These are phyloP conservation scores for Crematogaster levior DNA, from an alignment of 2,888 invertebrate genomes.

Conservation along the genomic window DNA sequence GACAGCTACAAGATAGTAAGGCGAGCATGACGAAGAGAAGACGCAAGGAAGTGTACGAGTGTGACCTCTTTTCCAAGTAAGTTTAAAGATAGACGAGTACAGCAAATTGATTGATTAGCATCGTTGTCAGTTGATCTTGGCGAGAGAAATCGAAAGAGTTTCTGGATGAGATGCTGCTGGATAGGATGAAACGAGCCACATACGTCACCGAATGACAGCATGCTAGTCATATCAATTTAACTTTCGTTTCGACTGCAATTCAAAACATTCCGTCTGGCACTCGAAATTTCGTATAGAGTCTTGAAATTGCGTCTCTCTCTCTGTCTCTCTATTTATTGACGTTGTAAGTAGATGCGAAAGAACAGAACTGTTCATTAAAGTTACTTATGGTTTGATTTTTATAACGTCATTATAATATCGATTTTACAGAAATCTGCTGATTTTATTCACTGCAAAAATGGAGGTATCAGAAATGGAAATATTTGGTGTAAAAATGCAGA, in stretches of 20 bases:
- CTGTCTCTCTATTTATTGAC: too few relatives aligned
- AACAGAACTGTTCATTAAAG: background rate
- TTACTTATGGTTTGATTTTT: background rate
- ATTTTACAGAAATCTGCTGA: background rate
- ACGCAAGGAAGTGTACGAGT: constrained; percentile 54
- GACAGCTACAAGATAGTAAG: constrained; percentile 24
- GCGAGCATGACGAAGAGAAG: constrained; percentile 21
- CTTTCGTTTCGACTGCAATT: constrained; percentile 9
- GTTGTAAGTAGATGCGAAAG: background rate
- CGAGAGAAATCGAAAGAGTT: constrained; percentile 24
- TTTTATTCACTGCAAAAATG: background rate
- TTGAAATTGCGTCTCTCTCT: background rate
- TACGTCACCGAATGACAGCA: constrained; percentile 54
- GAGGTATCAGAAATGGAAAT: background rate
- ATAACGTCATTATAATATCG: background rate
- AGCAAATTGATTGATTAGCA: constrained; percentile 49
- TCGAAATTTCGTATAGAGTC: background rate
- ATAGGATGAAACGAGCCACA: constrained; percentile 70
- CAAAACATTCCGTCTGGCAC: background rate
- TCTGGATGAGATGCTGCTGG: constrained; percentile 38
- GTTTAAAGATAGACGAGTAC: constrained; percentile 61
- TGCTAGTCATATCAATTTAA: constrained; percentile 35
- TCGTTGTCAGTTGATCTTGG: constrained; percentile 52
- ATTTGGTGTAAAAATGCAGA: background rate
- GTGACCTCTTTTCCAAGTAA: constrained; percentile 61